Base-by-base conservation (phyloP, 2,888 invertebrate species). In the Tinea pellionella region DNA sequence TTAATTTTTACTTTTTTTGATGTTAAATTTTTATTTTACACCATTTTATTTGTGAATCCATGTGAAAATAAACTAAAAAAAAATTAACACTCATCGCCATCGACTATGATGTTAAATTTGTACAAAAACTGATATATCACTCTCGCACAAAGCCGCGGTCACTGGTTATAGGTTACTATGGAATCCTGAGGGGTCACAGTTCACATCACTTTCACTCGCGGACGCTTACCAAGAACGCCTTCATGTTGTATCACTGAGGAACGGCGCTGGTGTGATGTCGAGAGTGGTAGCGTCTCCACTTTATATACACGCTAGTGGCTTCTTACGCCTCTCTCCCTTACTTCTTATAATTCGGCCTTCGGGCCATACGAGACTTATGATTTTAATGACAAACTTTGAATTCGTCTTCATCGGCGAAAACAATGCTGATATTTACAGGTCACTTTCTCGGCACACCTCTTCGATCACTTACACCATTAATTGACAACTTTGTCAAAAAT, bases 321-420 rank as follows among this genome's bases (percentile, higher is more conserved):
- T 62, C 73, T 75, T 30, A 71, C 78, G 76, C 87, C 87, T 86
- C 86, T 86, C 86, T 85, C 80, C 74, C 74, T 70, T 79, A 84
- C 86, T 83, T 85, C 84, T 84, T 29, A 84, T 85, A 74, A 80
- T 80, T 82, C 79, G 87, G 87, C 87, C 87, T 87, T 86, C 86
- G 81, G 78, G 72, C 77, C 78, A 73, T 73, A 71, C 72, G 83
- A 85, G 86, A 85, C 84, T 86, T 87, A 86, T 87, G 84, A 85
- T 78, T 85, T 83, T 86, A 86, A 87, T 85, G 81, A 81, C 78
- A 82, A 78, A 70, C 74, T 77, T 77, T 77, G 77, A 77, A 83
- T 81, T 82, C 79, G 73, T 79, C 78, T 83, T 71, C 72, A 82
- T 71, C 71, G 77, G 86, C 78, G 85, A 84, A 86, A 86, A 86